Base-by-base conservation (phyloP, 2,113 vertebrate genomes). In the Larimichthys crocea region DNA sequence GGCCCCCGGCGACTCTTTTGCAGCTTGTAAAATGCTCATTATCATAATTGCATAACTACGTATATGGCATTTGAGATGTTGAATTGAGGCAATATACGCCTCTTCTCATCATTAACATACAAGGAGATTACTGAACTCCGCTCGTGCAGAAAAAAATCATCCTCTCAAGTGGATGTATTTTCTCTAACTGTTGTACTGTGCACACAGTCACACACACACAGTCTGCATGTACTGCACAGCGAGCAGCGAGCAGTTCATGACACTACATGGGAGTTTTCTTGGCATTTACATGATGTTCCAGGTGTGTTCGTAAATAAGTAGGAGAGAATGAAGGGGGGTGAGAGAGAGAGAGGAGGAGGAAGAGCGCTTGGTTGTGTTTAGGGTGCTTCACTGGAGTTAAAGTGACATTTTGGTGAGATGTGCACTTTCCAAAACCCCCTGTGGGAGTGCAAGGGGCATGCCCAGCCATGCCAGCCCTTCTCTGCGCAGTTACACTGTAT, bases 391-490 rank as follows among this genome's bases (percentile, higher is more conserved):
- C 62, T 83, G 79, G 40, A 88, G 78, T 76, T 74, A 88, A 79
- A 87, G 82, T 93, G 91, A 92, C 92, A 92, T 93, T 94, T 89
- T 84, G 84, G 90, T 80, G 79, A 74, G 87, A 92, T 93, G 91
- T 92, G 94, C 90, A 91, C 86, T 93, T 93, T 91, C 74, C 71
- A 84, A 84, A 92, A 82, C 67, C 90, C 35, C 83, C 91, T 14
- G 77, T 82, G 82, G 90, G 92, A 77, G 86, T 71, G 84, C 66
- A 64, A 70, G 86, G 86, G 89, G 86, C 82, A 85, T 86, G 84
- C 85, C 86, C 85, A 78, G 65, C 84, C 79, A 77, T 76, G 75
- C 80, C 86, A 88, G 85, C 72, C 72, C 76, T 78, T 40, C 76
- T 79, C 84, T 53, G 5, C n/a, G 49, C 66, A 71, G 68, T 88